Evolutionary conservation across 2,113 vertebrate species (phyloP), one percentile per base, ranked within the genome.

Genomic region (Ursus arctos): DNA sequence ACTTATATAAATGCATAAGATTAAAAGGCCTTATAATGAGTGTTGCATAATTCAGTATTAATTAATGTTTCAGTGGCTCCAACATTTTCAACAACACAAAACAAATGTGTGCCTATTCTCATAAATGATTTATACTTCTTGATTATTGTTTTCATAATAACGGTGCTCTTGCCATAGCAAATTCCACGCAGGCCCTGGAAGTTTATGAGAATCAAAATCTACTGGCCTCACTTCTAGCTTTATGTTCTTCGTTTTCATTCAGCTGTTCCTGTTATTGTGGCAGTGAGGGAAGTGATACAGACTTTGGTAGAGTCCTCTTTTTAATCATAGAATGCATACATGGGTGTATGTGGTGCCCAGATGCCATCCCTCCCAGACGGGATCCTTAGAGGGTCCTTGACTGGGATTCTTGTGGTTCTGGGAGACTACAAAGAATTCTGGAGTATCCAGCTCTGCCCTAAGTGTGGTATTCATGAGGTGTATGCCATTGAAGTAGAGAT

Each of bases 61-160:
- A 77, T 76, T 67, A 49, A 87, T 91, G 43, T 96, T 95, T 85
- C 31, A 33, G 31, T 96, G 43, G 26, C 28, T 93, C 24, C 49
- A 91, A 51, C 19, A 71, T 92, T 90, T 14, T 95, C 82, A 94
- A 59, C 31, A 77, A 33, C 28, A 63, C 18, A 77, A 91, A 92
- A 88, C 31, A 94, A 76, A 91, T 69, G n/a, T 95, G 12, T 67
- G n/a, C 28, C 31, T 76, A 51, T 76, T 74, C 33, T 92, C 89
- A 92, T 88, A 89, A 85, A 95, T 82, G 21, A 71, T 77, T 83
- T 57, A 85, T 94, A 57, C 14, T 77, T 88, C 8, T 51, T 84
- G 69, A 94, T 94, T 83, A 76, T 72, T 97, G 28, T 84, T 94
- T 97, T 89, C 14, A 53, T 86, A 91, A 76, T 79, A 72, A 71